Conservation (phyloP, 2,797 vertebrate genomes). For the Varecia variegata region DNA sequence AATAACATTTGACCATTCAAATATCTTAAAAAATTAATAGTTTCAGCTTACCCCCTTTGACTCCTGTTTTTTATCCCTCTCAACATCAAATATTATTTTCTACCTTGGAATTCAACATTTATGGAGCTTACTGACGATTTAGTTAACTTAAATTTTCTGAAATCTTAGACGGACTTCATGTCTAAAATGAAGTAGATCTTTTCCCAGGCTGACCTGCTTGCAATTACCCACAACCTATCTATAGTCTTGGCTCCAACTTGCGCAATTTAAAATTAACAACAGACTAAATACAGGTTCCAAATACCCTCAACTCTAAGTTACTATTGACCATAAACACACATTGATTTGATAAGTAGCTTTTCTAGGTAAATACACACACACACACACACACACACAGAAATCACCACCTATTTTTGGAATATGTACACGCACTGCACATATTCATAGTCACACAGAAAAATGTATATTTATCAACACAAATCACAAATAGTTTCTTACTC, state of each 20-base stretch:
- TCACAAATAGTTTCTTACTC: background rate
- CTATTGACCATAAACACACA: background rate
- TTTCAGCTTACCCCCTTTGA: constrained; percentile 7
- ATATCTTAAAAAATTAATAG: constrained; percentile 53
- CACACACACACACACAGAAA: background rate
- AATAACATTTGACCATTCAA: constrained; percentile 59
- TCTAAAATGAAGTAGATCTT: background rate
- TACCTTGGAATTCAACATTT: background rate
- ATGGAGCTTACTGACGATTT: background rate
- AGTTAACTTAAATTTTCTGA: constrained; percentile 46
- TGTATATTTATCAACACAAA: background rate
- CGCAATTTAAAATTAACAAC: constrained; percentile 34
- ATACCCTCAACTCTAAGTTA: background rate
- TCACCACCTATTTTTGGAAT: background rate
- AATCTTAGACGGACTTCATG: background rate
- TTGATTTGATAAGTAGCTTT: background rate
- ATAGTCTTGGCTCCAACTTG: background rate
- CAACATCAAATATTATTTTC: background rate
- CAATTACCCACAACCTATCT: background rate
- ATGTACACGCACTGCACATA: background rate
- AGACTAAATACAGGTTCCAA: background rate
- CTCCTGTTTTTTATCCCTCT: background rate
- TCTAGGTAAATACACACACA: background rate
- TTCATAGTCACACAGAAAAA: background rate
- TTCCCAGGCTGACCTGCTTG: background rate